Evolutionary conservation across 2,797 vertebrate species (phyloP), one percentile per base, ranked within the genome.

Genomic region (Chrosomus eos): DNA sequence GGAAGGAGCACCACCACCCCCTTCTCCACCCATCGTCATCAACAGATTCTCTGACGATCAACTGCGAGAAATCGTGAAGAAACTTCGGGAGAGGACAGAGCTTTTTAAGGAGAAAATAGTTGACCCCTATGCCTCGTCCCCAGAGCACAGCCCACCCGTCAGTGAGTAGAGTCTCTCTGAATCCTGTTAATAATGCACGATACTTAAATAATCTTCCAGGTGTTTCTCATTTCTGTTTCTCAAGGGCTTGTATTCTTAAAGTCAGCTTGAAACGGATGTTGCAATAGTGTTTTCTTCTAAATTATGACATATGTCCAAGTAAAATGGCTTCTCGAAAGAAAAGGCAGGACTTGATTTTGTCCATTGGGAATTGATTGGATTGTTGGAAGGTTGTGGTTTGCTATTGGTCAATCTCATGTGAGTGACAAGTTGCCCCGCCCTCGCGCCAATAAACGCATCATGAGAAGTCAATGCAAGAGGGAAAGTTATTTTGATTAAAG

Each of bases 61-160:
- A 0, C 90, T 98, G 18, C 93, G 94, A 83, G 86, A 73, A 0
- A 28, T 97, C 1, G 51, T 93, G 66, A 93, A 82, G 85, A 92
- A 28, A 3, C 53, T 97, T 81, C 92, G 80, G 31, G 94, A 95
- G 64, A 94, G 96, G 48, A 93, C 92, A 4, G 81, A 86, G 0
- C 6, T 73, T 0, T 95, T 94, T 38, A 96, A 93, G 83, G 96
- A 94, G 80, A 97, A 95, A 87, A 40, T 94, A 74, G 88, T 87
- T 11, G 96, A 98, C 74, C 95, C 92, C 0, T 95, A 96, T 3
- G 51, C 94, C 83, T 95, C 96, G 0, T 98, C 97, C 6, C 95
- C 96, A 0, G 97, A 98, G 90, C 89, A 91, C 89, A 97, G 93
- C 80, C 96, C 96, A 9, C 93, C 94, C 36, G 79, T 94, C 88